Percentiles rank a stretch among this genome's conserved stretches.
These are phyloP conservation scores for Chymomyza procnemis DNA, from an alignment of 2,888 invertebrate species.

Conservation along the genomic window DNA sequence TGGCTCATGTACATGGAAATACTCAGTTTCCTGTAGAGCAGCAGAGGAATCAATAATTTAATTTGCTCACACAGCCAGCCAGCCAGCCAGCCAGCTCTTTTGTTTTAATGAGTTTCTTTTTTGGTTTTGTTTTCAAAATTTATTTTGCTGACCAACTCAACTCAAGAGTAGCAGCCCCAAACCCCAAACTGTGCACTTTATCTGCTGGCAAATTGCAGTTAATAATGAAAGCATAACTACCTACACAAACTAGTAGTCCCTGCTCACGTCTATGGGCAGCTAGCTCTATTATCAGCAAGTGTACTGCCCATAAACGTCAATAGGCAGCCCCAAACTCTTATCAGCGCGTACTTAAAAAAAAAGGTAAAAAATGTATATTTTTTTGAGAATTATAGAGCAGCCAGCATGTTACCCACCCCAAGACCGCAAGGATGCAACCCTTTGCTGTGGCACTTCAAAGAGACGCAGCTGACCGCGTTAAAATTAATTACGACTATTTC, in stretches of 20 bases:
- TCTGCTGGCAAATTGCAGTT: constrained; percentile 31
- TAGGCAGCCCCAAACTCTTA: not conserved
- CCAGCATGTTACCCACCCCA: too few species aligned
- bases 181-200: not conserved
- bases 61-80: not conserved
- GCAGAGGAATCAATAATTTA: not conserved
- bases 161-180: not conserved
- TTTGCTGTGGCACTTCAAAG: not conserved
- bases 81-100: not conserved
- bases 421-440: not conserved
- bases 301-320: not conserved
- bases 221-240: constrained; percentile 51
- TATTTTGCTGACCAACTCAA: not conserved
- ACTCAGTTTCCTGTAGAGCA: not conserved
- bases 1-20: not conserved
- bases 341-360: not conserved
- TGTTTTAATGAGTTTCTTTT: not conserved
- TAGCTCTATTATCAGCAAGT: not conserved
- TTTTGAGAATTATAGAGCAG: not conserved
- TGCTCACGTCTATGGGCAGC: too few species aligned
- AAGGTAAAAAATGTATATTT: not conserved
- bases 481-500: constrained; percentile 7
- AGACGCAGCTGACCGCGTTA: not conserved
- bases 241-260: too few species aligned
- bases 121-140: not conserved